Evolutionary conservation across 2,113 vertebrate genomes (phyloP).

Genomic region (Pachypanchax playfairii): DNA sequence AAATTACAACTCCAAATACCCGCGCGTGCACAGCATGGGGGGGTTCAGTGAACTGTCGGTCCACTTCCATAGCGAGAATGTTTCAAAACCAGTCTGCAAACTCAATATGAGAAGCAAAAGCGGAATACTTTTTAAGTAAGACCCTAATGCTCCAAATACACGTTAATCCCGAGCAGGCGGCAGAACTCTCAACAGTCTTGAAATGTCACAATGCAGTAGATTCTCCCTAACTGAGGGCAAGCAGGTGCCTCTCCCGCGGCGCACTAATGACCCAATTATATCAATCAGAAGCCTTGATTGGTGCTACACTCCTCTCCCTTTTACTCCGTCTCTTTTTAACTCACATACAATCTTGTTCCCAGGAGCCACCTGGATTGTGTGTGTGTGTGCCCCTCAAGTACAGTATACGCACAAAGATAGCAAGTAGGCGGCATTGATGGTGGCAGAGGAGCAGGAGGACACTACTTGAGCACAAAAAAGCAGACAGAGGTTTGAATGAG

Average conservation of each 20-base stretch:
- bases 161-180: slow-evolving; percentile 64
- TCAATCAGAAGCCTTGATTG: slow-evolving; percentile 81
- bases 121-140: slow-evolving; percentile 61
- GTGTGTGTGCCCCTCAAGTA: slow-evolving; percentile 52
- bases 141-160: slow-evolving; percentile 66
- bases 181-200: slow-evolving; percentile 66
- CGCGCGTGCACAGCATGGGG: background rate
- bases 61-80: background rate
- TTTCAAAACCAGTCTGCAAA: slow-evolving; percentile 24
- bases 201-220: slow-evolving; percentile 75
- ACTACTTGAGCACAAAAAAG: slow-evolving; percentile 59
- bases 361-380: slow-evolving; percentile 72
- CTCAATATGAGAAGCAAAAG: slow-evolving; percentile 32
- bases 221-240: slow-evolving; percentile 71
- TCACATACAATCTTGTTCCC: slow-evolving; percentile 39
- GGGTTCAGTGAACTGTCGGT: background rate
- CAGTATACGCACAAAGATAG: slow-evolving; percentile 59
- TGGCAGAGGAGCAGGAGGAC: slow-evolving; percentile 49
- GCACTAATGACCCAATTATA: slow-evolving; percentile 82
- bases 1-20: background rate
- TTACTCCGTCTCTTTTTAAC: slow-evolving; percentile 40
- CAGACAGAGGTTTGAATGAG: slow-evolving; percentile 46
- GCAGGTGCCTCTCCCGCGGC: slow-evolving; percentile 79
- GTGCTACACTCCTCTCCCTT: slow-evolving; percentile 65
- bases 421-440: slow-evolving; percentile 34